phyloP scores from a whole-genome alignment of 2,797 vertebrate genomes.

The Halcyon chelicuti region DNA sequence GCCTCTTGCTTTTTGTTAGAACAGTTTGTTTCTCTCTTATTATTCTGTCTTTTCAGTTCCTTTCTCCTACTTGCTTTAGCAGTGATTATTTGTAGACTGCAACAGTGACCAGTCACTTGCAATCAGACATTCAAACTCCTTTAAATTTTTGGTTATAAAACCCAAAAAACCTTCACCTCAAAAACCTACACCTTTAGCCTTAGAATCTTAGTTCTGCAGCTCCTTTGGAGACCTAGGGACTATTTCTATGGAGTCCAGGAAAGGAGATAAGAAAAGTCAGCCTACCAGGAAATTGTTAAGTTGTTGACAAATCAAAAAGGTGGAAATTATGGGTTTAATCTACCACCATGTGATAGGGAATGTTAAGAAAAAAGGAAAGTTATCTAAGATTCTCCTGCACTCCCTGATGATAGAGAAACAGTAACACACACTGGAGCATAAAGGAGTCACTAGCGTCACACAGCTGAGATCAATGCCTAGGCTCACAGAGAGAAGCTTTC shows the following conservation, averaged over 20 bases:
- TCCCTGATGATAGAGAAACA: background rate
- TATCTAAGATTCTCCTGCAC: rapidly evolving
- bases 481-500: background rate
- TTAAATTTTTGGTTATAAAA: background rate
- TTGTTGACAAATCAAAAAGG: background rate
- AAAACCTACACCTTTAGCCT: background rate
- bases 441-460: background rate
- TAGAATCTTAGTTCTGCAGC: background rate
- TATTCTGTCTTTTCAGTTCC: background rate
- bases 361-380: background rate
- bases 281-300: background rate
- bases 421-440: background rate
- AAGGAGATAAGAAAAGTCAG: background rate
- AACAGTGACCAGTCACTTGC: background rate
- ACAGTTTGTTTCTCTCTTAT: background rate
- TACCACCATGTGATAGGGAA: background rate
- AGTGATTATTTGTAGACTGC: background rate
- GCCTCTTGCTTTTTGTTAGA: background rate
- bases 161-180: background rate
- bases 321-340: background rate
- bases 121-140: rapidly evolving
- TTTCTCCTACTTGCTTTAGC: background rate
- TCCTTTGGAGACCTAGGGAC: background rate
- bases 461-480: background rate
- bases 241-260: rapidly evolving